phyloP scores from a whole-genome alignment of 30 jellyfish, hydroid and myxozoan genomes.

The Nemopilema nomurai region DNA sequence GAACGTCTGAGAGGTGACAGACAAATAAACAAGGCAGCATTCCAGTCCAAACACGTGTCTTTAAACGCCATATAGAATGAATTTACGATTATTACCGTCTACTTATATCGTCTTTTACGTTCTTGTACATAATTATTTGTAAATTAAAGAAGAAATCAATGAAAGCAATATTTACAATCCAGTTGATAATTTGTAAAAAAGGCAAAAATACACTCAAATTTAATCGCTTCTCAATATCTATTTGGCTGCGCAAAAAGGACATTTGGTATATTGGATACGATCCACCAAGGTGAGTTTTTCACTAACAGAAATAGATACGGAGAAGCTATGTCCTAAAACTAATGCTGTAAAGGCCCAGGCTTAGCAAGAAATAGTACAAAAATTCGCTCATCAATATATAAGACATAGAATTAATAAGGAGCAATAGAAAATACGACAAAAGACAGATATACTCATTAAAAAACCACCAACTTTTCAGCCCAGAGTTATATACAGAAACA shows the following conservation, averaged over 20 bases:
- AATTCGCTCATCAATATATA: not conserved
- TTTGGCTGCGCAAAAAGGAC: not conserved
- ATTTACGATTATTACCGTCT: not conserved
- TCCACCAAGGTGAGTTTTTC: not conserved
- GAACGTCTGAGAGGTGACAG: not conserved
- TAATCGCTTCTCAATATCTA: slow-evolving; percentile 11
- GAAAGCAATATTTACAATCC: slow-evolving; percentile 48
- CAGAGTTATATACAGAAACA: slow-evolving; percentile 12
- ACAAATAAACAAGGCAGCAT: not conserved
- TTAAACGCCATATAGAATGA: not conserved
- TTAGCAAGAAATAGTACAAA: not conserved
- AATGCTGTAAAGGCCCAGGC: not conserved
- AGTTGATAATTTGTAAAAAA: slow-evolving; percentile 23
- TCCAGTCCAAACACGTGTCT: not conserved
- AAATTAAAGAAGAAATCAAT: slow-evolving; percentile 2
- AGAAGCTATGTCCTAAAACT: not conserved
- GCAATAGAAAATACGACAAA: not conserved
- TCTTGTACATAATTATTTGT: not conserved
- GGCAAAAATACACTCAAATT: slow-evolving; percentile 2
- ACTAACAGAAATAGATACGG: not conserved
- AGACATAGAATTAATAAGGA: not conserved
- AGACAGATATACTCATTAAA: not conserved
- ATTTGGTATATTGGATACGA: no score
- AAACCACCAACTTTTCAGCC: not conserved
- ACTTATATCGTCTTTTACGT: not conserved